Evolutionary conservation across 2,113 vertebrate species (phyloP), one percentile per base, ranked within the genome.

Genomic region (Vidua chalybeata): DNA sequence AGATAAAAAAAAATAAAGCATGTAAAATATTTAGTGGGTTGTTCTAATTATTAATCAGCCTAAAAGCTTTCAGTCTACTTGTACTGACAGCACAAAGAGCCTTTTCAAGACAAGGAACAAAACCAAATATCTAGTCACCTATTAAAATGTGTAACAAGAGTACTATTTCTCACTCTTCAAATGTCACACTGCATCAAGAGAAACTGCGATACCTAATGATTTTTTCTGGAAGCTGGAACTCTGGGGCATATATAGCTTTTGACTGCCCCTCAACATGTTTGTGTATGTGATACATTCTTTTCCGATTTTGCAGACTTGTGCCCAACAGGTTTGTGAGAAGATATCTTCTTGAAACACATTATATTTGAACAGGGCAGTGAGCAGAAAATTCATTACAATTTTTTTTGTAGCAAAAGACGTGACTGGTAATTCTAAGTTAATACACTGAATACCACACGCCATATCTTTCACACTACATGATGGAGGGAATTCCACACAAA

Each of bases 41-140:
- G 52, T 85, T 94, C 96, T 80, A 96, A 97, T 92, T 96, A 96
- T 94, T 95, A 72, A 96, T 87, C 55, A 64, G 33, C n/a, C 54
- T 73, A 83, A 86, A 89, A 94, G 80, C 56, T 74, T 84, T 78
- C 75, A 91, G 82, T 75, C 87, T 94, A 71, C 62, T 48, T 89
- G n/a, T 59, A 84, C 55, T 69, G 63, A 89, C 77, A 90, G 52
- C 61, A 88, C n/a, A 84, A 48, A 15, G 62, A 94, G 62, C 71
- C 26, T 62, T 95, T 79, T 66, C 79, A 91, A 76, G 51, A 89
- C 24, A 76, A 77, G 66, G 77, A 93, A 91, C 45, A 89, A 93
- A 96, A 74, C 52, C 45, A 93, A 89, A 3, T 80, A 84, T 48
- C 48, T 80, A 69, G 73, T 86, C 56, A 80, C 26, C 49, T 92